A percentile compares a stretch with the other conserved stretches of the same genome.
These are phyloP conservation scores for Drosophila novamexicana DNA, from an alignment of 1,140 invertebrate species.

Conservation along the genomic window DNA sequence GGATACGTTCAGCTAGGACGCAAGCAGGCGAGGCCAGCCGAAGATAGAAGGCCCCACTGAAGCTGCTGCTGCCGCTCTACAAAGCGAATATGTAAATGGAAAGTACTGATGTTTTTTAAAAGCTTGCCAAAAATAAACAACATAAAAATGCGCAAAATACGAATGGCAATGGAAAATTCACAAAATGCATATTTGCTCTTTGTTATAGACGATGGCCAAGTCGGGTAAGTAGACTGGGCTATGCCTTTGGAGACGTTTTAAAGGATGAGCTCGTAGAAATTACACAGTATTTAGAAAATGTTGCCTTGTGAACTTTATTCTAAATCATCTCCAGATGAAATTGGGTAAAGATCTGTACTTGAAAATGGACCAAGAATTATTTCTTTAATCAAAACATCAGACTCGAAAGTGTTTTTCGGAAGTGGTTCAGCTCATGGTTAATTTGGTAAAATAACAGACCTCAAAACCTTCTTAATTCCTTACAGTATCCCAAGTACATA, in stretches of 20 bases:
- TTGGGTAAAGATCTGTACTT: no score
- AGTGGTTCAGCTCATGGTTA: no score
- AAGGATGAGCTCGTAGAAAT: no score
- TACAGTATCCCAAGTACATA: no score
- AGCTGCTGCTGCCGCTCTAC: conserved; percentile 25
- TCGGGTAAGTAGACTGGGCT: neutral
- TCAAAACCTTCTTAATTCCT: no score
- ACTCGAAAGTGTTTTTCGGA: no score
- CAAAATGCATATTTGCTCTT: conserved; percentile 79
- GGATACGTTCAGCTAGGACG: conserved; percentile 59
- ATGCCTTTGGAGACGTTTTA: conserved; percentile 4
- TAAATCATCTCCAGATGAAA: no score
- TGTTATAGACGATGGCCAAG: conserved; percentile 38
- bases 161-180: conserved; percentile 64
- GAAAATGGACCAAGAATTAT: no score
- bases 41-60: neutral
- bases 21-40: neutral
- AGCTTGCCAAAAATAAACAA: conserved; percentile 79
- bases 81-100: conserved; percentile 80
- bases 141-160: conserved; percentile 77
- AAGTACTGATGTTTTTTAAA: conserved; percentile 80
- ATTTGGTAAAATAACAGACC: no score
- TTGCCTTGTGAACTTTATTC: no score
- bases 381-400: no score
- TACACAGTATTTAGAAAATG: no score